These are phyloP conservation scores for Amblyteles armatorius DNA, from an alignment of 2,888 invertebrate species.

Conservation along the genomic window DNA sequence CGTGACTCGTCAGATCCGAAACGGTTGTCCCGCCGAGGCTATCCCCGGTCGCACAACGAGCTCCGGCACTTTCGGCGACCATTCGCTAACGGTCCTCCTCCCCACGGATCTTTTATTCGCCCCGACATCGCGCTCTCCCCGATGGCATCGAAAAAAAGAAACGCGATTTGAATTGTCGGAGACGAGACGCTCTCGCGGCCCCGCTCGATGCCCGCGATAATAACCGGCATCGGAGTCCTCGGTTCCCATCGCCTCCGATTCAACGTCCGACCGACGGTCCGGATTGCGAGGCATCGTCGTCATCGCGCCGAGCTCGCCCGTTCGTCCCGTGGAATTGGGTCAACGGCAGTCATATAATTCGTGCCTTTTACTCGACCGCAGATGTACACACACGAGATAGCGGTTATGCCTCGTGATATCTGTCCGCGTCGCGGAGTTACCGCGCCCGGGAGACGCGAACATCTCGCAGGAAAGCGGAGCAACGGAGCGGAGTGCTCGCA, in stretches of 20 bases:
- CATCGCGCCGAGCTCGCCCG: conserved; percentile 14
- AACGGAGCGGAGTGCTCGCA: conserved; percentile 3
- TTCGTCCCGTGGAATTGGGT: conserved; percentile 64
- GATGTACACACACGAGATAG: conserved; percentile 9
- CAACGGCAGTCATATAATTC: conserved; percentile 60
- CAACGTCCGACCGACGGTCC: not conserved
- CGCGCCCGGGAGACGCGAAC: conserved; percentile 60
- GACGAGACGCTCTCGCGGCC: not conserved
- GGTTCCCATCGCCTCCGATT: conserved; percentile 12
- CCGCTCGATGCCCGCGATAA: not conserved
- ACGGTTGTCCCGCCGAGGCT: conserved; percentile 53
- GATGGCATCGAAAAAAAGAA: conserved; percentile 52
- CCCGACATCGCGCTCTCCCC: conserved; percentile 29
- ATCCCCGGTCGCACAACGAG: conserved; percentile 7
- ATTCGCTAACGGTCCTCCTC: conserved; percentile 31
- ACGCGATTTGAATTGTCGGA: conserved; percentile 29
- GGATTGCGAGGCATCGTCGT: conserved; percentile 21
- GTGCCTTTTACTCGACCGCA: conserved; percentile 46
- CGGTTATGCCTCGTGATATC: conserved; percentile 9
- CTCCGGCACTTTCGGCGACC: conserved; percentile 65
- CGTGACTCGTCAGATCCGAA: conserved; percentile 78
- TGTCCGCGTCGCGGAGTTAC: conserved; percentile 2
- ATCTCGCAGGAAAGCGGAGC: conserved; percentile 66
- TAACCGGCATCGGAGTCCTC: not conserved
- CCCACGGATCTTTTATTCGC: conserved; percentile 50